phyloP scores from a whole-genome alignment of 2,888 invertebrate species.

The Hemithea aestivaria region DNA sequence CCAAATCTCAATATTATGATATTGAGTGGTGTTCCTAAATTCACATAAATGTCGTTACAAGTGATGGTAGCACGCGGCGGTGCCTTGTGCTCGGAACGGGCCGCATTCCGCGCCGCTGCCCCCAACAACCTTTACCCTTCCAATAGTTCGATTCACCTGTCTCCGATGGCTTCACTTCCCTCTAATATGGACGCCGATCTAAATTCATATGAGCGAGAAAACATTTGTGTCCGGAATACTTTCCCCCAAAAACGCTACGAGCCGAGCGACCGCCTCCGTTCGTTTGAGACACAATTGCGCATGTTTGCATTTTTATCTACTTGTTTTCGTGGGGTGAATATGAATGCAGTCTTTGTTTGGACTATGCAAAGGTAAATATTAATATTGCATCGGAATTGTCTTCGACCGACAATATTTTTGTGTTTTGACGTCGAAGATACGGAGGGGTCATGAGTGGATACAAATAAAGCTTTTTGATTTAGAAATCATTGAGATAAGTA shows the following conservation, averaged over 20 bases:
- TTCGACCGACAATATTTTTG: slow-evolving; percentile 42
- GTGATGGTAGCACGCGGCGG: slow-evolving; percentile 24
- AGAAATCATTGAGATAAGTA: background rate
- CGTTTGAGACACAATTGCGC: slow-evolving; percentile 73
- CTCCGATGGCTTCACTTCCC: slow-evolving; percentile 58
- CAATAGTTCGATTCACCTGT: slow-evolving; percentile 63
- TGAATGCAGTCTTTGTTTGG: slow-evolving; percentile 68
- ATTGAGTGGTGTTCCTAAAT: slow-evolving; percentile 31
- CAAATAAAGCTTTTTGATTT: slow-evolving; percentile 17
- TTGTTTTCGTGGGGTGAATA: slow-evolving; percentile 75
- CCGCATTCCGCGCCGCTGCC: slow-evolving; percentile 32
- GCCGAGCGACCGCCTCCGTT: slow-evolving; percentile 52
- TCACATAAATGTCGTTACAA: slow-evolving; percentile 36
- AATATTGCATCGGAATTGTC: slow-evolving; percentile 56
- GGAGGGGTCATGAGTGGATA: slow-evolving; percentile 11
- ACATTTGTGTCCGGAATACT: slow-evolving; percentile 68
- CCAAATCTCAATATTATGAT: slow-evolving; percentile 12
- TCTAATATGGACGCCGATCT: slow-evolving; percentile 67
- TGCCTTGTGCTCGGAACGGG: slow-evolving; percentile 42
- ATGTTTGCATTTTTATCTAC: slow-evolving; percentile 76
- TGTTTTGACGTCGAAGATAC: slow-evolving; percentile 30
- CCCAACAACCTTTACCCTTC: slow-evolving; percentile 43
- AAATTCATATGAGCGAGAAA: slow-evolving; percentile 73
- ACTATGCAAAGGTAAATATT: slow-evolving; percentile 65
- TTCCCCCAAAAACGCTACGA: slow-evolving; percentile 41